Percentiles rank a stretch among this genome's conserved stretches.
These are phyloP conservation scores for Drosophila truncata DNA, from an alignment of 1,140 invertebrate genomes.

Conservation along the genomic window DNA sequence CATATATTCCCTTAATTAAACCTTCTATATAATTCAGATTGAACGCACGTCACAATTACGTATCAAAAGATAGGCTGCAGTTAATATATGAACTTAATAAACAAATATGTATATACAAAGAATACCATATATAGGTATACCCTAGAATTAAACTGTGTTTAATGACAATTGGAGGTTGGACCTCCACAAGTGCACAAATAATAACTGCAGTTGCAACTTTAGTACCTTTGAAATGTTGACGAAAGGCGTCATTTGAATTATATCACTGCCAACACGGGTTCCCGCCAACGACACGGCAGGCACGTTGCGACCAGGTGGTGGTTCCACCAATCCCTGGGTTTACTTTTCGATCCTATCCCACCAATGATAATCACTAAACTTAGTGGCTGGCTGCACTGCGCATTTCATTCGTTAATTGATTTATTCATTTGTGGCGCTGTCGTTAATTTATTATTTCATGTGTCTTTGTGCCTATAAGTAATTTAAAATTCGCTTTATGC, in stretches of 20 bases:
- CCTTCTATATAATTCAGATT: neutral
- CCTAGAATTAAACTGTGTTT: neutral
- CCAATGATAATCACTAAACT: conserved; percentile 51
- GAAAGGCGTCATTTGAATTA: conserved; percentile 43
- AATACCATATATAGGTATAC: neutral
- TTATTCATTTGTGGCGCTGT: conserved; percentile 50
- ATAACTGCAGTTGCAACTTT: conserved; percentile 16
- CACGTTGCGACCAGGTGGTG: conserved; percentile 32
- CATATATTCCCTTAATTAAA: neutral
- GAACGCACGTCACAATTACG: neutral
- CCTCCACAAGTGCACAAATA: conserved; percentile 6
- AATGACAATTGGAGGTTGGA: conserved; percentile 12
- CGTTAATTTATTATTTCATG: conserved; percentile 18
- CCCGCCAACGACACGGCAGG: conserved; percentile 6
- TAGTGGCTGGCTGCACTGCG: conserved; percentile 34
- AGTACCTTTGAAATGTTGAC: conserved; percentile 8
- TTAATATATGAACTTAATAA: neutral
- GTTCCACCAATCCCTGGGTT: conserved; percentile 11
- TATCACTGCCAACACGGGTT: conserved; percentile 9
- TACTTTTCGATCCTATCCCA: conserved; percentile 19
- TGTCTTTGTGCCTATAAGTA: conserved; percentile 57
- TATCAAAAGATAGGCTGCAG: neutral
- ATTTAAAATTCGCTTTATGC: conserved; percentile 44
- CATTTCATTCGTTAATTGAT: conserved; percentile 51
- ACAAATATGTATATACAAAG: too few species aligned